Evolutionary conservation across 2,797 vertebrate genomes (phyloP).

Genomic region (Thaleichthys pacificus): DNA sequence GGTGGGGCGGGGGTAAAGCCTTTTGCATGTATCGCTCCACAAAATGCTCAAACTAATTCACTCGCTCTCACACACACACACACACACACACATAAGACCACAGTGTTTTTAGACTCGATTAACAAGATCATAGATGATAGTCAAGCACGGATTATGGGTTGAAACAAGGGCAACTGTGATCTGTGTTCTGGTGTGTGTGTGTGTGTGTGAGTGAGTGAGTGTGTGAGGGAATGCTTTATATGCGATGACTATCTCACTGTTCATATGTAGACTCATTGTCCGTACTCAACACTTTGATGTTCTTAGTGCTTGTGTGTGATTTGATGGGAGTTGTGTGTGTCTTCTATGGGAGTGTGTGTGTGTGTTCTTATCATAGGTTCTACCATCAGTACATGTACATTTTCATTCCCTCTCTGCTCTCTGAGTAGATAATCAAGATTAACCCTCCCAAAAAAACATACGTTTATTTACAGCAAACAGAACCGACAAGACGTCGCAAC

Average conservation of each 20-base stretch:
- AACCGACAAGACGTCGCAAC: conserved; percentile 65
- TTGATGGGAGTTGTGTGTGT: too few relatives aligned
- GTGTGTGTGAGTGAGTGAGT: too few relatives aligned
- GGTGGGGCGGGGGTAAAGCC: conserved; percentile 15
- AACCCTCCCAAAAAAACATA: conserved; percentile 58
- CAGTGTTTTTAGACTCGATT: background rate
- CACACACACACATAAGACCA: background rate
- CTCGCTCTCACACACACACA: background rate
- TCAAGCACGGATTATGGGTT: too few relatives aligned
- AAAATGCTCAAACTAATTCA: conserved; percentile 12
- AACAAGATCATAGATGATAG: background rate
- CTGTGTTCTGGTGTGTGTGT: too few relatives aligned
- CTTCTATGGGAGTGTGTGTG: too few relatives aligned
- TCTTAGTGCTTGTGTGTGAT: too few relatives aligned
- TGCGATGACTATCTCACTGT: too few relatives aligned
- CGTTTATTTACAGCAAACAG: conserved; percentile 67
- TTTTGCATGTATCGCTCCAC: conserved; percentile 28
- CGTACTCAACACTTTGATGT: too few relatives aligned
- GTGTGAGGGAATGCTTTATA: too few relatives aligned
- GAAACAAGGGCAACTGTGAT: too few relatives aligned
- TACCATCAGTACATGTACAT: background rate
- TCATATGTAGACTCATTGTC: too few relatives aligned
- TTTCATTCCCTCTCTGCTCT: background rate
- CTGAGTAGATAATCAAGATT: conserved; percentile 37
- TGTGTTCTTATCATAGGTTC: background rate